Conservation (phyloP, 2,113 vertebrate genomes). For the Lampris incognitus region DNA sequence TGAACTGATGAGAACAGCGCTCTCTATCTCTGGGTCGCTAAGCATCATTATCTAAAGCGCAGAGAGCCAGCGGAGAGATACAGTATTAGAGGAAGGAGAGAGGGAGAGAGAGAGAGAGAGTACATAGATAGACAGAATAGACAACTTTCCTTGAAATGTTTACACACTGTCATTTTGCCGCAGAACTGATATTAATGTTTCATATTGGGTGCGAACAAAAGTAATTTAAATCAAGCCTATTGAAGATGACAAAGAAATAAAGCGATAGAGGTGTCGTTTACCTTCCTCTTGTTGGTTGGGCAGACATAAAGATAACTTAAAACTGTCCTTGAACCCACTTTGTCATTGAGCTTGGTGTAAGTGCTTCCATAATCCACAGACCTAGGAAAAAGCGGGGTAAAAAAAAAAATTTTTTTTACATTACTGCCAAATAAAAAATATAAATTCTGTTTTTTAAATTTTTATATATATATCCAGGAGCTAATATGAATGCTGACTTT, state of each 20-base stretch:
- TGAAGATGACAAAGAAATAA: slow-evolving; percentile 34
- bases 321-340: slow-evolving; percentile 93
- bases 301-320: slow-evolving; percentile 96
- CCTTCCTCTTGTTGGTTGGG: slow-evolving; percentile 97
- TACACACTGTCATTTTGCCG: slow-evolving; percentile 33
- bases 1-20: slow-evolving; percentile 93
- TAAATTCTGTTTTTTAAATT: not conserved
- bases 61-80: slow-evolving; percentile 46
- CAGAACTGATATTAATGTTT: not conserved
- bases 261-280: slow-evolving; percentile 71
- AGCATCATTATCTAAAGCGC: slow-evolving; percentile 94
- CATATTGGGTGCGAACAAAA: not conserved
- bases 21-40: slow-evolving; percentile 95
- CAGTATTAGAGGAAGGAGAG: slow-evolving; percentile 31
- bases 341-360: slow-evolving; percentile 94
- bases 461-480: too few species aligned
- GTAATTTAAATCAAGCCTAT: slow-evolving; percentile 17
- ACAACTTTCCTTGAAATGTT: not conserved
- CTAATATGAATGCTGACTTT: too few species aligned
- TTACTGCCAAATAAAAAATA: slow-evolving; percentile 14
- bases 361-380: slow-evolving; percentile 95
- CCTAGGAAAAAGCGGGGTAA: slow-evolving; percentile 70
- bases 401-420: slow-evolving; percentile 27
- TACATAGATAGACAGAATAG: not conserved
- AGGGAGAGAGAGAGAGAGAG: slow-evolving; percentile 25